Base-by-base conservation (phyloP, 1,140 invertebrate species). In the Lepidurus couesii region DNA sequence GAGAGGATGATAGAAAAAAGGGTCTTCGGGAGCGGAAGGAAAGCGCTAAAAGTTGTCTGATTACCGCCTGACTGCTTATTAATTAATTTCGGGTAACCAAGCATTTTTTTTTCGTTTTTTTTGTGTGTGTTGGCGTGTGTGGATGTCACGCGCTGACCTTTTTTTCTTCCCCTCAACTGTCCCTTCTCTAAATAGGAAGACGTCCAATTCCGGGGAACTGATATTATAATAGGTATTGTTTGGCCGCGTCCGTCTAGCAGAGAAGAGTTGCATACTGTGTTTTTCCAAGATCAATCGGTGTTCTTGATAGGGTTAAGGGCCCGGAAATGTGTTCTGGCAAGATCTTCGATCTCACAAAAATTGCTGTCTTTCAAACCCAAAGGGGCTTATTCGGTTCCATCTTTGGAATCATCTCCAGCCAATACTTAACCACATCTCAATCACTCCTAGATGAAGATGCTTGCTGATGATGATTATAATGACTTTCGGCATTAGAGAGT, bases 11-110 rank as follows among this genome's bases (percentile, higher is more conserved):
- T 65, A 21, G n/a, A 47, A 21, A 21, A 65, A 16, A 21, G 21
- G 53, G 13, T 1, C 3, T 65, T 65, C 6, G 53, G 21, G 6
- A 65, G 34, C 9, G 53, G 53, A 65, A 21, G 53, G 8, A 47
- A 16, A 3, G 34, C 34, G 34, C 34, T 34, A 65, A 65, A n/a
- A 65, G 53, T 21, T 65, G 53, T 65, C 53, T 65, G 16, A 13
- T 65, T 65, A 65, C 21, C n/a, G n/a, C 53, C 53, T 65, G 53
- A 16, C 53, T 65, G 53, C 53, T 65, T 65, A 65, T 65, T 65
- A 65, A 21, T 65, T 65, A 13, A 65, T 65, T 65, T 65, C n/a
- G 3, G n/a, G 53, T 16, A 65, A 21, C 53, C 16, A 65, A 21
- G 16, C 53, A 1, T 65, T 65, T 65, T 21, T 65, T 65, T 65